Evolutionary conservation across 1,140 invertebrate genomes (phyloP).

Genomic region (Panonychus citri): DNA sequence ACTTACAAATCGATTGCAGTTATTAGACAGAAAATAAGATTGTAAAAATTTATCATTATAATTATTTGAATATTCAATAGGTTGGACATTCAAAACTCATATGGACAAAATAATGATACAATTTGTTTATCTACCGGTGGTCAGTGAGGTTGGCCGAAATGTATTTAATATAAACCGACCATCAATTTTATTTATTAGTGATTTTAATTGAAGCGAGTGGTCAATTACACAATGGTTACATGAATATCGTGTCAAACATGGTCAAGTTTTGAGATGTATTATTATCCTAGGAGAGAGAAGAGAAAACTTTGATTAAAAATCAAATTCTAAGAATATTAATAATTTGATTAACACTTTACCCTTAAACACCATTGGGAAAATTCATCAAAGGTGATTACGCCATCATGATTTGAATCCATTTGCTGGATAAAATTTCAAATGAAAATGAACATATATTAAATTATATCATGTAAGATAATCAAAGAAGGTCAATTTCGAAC

Average conservation of each 20-base stretch:
- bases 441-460: not conserved
- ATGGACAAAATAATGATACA: no score
- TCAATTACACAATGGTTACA: no score
- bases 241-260: constrained; percentile 9
- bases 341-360: constrained; percentile 6
- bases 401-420: constrained; percentile 60
- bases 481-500: not conserved
- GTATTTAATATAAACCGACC: no score
- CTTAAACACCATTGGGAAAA: constrained; percentile 45
- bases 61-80: no score
- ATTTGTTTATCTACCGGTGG: no score
- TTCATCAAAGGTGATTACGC: constrained; percentile 59
- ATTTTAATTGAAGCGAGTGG: no score
- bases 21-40: no score
- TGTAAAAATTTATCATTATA: no score
- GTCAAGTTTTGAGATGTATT: not conserved
- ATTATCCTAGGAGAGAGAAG: not conserved
- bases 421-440: constrained; percentile 31
- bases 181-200: no score
- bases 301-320: constrained; percentile 1
- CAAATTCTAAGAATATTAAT: not conserved
- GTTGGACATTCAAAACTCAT: no score
- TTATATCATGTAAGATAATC: not conserved
- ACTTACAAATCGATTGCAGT: no score
- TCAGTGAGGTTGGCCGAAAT: no score